Percentiles rank a stretch among this genome's conserved stretches.
Evolutionary conservation across 2,797 vertebrate genomes (phyloP).

Genomic region (Ateles fusciceps): DNA sequence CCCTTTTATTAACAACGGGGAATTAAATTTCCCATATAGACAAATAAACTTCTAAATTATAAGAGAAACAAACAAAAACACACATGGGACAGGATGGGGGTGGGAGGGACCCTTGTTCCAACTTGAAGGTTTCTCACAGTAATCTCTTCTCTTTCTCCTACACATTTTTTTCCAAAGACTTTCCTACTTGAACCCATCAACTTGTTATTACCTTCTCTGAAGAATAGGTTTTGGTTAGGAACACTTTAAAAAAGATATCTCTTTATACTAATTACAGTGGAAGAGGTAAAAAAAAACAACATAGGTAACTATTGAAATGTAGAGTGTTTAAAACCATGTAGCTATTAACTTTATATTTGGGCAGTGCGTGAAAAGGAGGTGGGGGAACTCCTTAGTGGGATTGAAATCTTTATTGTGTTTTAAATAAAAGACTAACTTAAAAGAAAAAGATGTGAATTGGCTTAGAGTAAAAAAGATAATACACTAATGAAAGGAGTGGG

Average conservation of each 20-base stretch:
- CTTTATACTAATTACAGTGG: background rate
- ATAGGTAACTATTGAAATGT: background rate
- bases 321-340: background rate
- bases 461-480: slow-evolving; percentile 36
- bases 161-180: background rate
- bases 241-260: background rate
- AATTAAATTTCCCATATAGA: slow-evolving; percentile 64
- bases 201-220: background rate
- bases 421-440: background rate
- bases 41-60: slow-evolving; percentile 62
- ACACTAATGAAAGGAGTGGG: slow-evolving; percentile 30
- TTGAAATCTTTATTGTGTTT: slow-evolving; percentile 40
- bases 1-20: slow-evolving; percentile 51
- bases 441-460: background rate
- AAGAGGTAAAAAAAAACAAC: background rate
- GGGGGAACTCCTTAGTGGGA: background rate
- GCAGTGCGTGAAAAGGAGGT: background rate
- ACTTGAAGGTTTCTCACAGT: background rate
- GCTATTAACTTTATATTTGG: background rate
- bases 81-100: background rate
- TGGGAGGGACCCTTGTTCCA: background rate
- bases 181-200: background rate
- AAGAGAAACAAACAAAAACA: slow-evolving; percentile 57
- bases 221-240: slow-evolving; percentile 15
- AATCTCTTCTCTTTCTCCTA: background rate